phyloP scores from a whole-genome alignment of 1,140 invertebrate species.

The Maconellicoccus hirsutus region DNA sequence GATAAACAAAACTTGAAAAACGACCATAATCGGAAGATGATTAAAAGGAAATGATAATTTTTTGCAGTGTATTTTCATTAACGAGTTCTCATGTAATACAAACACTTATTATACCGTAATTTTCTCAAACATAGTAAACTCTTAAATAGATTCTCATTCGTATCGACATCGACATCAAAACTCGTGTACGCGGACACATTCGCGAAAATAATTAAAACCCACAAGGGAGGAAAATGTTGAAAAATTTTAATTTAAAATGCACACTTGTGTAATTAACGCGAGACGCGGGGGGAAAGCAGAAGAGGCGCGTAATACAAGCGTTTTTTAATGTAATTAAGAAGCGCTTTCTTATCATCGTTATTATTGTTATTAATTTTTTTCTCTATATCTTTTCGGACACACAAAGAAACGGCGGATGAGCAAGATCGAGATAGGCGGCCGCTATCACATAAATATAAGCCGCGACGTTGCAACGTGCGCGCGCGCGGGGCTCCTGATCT shows the following conservation, averaged over 20 bases:
- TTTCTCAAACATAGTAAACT: neutral
- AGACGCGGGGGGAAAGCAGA: too few relatives aligned
- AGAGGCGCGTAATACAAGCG: neutral
- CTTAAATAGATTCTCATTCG: too few relatives aligned
- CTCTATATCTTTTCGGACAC: conserved; percentile 1
- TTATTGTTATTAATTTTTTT: conserved; percentile 18
- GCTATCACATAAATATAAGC: neutral
- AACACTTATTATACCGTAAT: neutral
- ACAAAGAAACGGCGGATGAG: conserved; percentile 16
- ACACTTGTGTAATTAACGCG: too few relatives aligned
- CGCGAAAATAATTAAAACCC: neutral
- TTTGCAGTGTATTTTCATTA: too few relatives aligned
- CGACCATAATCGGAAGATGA: too few relatives aligned
- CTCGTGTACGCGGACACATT: neutral
- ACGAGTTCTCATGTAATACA: neutral
- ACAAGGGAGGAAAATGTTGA: neutral
- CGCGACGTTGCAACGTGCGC: neutral
- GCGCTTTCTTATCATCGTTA: conserved; percentile 17
- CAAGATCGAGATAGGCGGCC: conserved; percentile 19
- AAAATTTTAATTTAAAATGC: too few relatives aligned
- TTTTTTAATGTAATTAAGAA: conserved; percentile 21
- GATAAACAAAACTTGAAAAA: too few relatives aligned
- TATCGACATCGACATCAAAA: too few relatives aligned
- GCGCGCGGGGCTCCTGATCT: neutral
- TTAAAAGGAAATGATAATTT: too few relatives aligned